Evolutionary conservation across 2,113 vertebrate genomes (phyloP), one percentile per base, ranked within the genome.

Genomic region (Plotosus lineatus): DNA sequence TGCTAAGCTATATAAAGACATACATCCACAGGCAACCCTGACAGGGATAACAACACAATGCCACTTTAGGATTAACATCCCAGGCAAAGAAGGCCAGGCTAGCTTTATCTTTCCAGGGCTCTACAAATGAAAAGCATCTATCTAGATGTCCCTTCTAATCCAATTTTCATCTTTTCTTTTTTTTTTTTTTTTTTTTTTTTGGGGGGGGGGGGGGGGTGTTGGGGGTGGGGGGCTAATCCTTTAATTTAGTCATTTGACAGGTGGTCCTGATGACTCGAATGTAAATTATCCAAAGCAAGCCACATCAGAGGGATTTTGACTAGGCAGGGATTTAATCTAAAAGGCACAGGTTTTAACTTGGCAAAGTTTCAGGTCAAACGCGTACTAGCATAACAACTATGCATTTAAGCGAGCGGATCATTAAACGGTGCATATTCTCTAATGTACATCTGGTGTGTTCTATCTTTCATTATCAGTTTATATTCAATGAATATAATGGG

Each of bases 41-140:
- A 76, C 80, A 76, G 80, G 80, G 73, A 82, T 82, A 82, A 82
- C 63, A 82, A 76, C 80, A 82, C 61, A 82, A 69, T 77, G 80
- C 80, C 73, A 82, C 80, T 44, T 69, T 53, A 53, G 80, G 73
- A 68, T 76, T 76, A 76, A 77, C 80, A 69, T 58, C 63, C 80
- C 50, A 75, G 26, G 56, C 72, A 42, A 78, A 78, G 58, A 44
- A 50, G 46, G 76, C 42, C 76, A 56, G 60, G 38, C 80, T 33
- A 40, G 65, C 61, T 76, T 80, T 76, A 69, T 82, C 80, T 82
- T 63, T 65, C 21, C 73, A 48, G 40, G 50, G 38, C 51, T 76
- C 50, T 68, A 53, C 50, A 63, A 75, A 75, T 75, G 71, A 74
- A 81, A 73, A 61, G 79, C 56, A 75, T 75, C 72, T 61, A 82